phyloP scores from a whole-genome alignment of 2,888 invertebrate species.

The Axea sp. region DNA sequence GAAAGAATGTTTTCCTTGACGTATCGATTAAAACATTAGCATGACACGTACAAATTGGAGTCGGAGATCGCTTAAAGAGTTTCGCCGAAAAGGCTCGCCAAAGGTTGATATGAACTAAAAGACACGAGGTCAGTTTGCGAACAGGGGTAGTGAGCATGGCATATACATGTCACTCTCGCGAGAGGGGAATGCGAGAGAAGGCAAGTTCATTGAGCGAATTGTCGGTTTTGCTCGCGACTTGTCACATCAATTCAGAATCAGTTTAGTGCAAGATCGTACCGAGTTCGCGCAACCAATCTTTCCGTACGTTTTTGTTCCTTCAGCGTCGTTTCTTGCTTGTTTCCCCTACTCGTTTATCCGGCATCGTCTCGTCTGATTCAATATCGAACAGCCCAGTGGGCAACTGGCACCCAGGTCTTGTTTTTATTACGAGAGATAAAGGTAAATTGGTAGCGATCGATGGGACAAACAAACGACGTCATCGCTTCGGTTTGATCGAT shows the following conservation, averaged over 20 bases:
- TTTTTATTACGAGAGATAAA: conserved; percentile 30
- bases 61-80: conserved; percentile 4
- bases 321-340: too few relatives aligned
- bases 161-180: conserved; percentile 1
- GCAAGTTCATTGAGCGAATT: conserved; percentile 40
- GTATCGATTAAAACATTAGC: conserved; percentile 32
- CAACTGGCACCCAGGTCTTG: neutral
- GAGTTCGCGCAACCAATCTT: neutral
- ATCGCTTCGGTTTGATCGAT: conserved; percentile 20
- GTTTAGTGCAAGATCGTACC: conserved; percentile 11
- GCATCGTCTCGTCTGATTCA: too few relatives aligned
- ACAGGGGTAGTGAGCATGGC: conserved; percentile 4
- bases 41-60: conserved; percentile 16
- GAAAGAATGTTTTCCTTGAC: conserved; percentile 5
- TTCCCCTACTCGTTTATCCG: too few relatives aligned
- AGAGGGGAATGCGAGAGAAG: conserved; percentile 8
- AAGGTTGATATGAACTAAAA: conserved; percentile 12
- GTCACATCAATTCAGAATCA: conserved; percentile 13
- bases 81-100: conserved; percentile 5
- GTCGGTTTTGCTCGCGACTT: conserved; percentile 24
- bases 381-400: too few relatives aligned
- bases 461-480: conserved; percentile 11
- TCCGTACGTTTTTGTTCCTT: too few relatives aligned
- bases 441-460: conserved; percentile 33
- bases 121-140: conserved; percentile 13